Percentiles rank a stretch among this genome's conserved stretches.
phyloP scores from a whole-genome alignment of 37 sponge, comb jelly and placozoan genomes.

The Beroe ovata region DNA sequence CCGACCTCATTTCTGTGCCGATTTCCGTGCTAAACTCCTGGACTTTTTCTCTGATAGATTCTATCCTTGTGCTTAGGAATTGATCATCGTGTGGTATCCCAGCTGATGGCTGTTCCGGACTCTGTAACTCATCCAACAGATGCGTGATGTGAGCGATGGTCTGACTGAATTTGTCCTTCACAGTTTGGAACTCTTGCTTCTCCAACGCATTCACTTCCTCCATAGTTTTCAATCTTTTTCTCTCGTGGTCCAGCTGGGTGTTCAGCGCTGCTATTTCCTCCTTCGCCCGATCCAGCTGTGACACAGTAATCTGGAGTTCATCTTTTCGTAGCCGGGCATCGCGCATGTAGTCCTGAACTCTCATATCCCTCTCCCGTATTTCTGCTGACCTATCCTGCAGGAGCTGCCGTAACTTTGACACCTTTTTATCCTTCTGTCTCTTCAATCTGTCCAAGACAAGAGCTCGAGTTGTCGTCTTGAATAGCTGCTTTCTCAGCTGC shows the following conservation, averaged over 20 bases:
- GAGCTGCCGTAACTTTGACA: constrained; percentile 9
- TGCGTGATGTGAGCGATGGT: background rate
- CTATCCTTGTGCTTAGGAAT: background rate
- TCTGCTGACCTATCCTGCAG: constrained; percentile 21
- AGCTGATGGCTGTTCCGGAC: background rate
- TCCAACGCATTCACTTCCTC: background rate
- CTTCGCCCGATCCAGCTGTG: constrained; percentile 1
- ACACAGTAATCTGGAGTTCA: background rate
- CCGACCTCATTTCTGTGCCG: background rate
- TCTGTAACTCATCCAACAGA: background rate
- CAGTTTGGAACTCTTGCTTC: background rate
- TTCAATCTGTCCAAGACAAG: background rate
- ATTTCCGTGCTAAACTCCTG: background rate
- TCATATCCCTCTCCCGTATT: constrained; percentile 18
- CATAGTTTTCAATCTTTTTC: background rate
- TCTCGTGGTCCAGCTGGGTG: background rate
- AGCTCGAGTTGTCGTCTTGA: background rate
- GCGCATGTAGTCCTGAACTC: background rate
- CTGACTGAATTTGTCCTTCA: background rate
- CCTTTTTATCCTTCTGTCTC: constrained; percentile 22
- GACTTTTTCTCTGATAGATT: background rate
- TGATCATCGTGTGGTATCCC: background rate
- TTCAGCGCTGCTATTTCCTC: constrained; percentile 33
- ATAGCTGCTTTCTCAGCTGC: background rate
- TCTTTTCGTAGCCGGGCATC: constrained; percentile 24